A percentile compares a stretch with the other conserved stretches of the same genome.
Evolutionary conservation across 1,140 invertebrate species (phyloP).

Genomic region (Chymomyza costata): DNA sequence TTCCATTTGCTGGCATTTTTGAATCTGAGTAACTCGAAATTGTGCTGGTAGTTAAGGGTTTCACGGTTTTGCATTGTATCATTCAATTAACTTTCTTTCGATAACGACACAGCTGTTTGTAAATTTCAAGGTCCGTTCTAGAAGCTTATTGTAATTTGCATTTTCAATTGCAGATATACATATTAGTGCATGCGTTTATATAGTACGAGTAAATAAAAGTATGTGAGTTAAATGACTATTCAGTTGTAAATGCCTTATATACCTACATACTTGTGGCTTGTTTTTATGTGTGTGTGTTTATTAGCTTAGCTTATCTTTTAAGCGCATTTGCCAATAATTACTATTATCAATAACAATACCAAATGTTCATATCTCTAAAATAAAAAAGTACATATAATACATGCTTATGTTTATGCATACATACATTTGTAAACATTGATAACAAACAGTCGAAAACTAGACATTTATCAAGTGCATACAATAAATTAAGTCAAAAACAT

Average conservation of each 20-base stretch:
- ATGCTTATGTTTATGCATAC: constrained; percentile 3
- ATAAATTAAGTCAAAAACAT: too few relatives aligned
- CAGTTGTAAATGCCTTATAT: too few relatives aligned
- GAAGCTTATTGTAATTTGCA: constrained; percentile 52
- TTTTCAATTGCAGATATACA: constrained; percentile 22
- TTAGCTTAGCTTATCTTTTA: constrained; percentile 47
- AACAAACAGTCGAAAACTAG: too few relatives aligned
- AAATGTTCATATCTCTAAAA: constrained; percentile 22
- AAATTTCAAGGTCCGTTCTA: constrained; percentile 57
- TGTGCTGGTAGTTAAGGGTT: too few relatives aligned
- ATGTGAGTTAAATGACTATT: constrained; percentile 17
- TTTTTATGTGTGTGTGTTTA: constrained; percentile 16
- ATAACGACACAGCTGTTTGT: constrained; percentile 57
- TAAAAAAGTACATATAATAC: neutral
- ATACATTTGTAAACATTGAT: too few relatives aligned
- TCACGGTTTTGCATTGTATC: too few relatives aligned
- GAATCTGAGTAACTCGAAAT: too few relatives aligned
- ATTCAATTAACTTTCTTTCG: constrained; percentile 19
- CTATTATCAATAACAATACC: constrained; percentile 51
- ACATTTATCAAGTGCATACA: too few relatives aligned
- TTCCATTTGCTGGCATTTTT: too few relatives aligned
- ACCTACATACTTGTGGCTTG: too few relatives aligned
- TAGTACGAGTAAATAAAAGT: constrained; percentile 9
- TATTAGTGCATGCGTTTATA: constrained; percentile 11
- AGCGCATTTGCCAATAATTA: constrained; percentile 60